Evolutionary conservation across 2,113 vertebrate genomes (phyloP), one percentile per base, ranked within the genome.

Genomic region (Ictidomys tridecemlineatus): DNA sequence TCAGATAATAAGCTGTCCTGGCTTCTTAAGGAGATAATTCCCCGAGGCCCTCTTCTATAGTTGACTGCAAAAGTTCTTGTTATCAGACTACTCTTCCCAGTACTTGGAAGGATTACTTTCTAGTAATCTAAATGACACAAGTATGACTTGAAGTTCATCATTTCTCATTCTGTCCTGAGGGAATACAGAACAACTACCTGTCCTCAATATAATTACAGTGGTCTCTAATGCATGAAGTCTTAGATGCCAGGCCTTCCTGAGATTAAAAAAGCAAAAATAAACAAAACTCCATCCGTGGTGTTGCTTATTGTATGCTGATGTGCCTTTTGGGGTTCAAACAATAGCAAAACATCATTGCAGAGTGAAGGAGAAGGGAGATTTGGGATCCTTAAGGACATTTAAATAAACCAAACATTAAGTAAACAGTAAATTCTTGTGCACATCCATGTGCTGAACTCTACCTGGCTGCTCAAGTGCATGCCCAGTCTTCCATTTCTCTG

Each of bases 141-240:
- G 26, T 74, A 28, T 67, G 4, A 39, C 45, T 51, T 88, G 37
- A 16, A 85, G n/a, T 85, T 77, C 48, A 93, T 94, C 89, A 77
- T 87, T 91, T 95, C 39, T 63, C 45, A 37, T 93, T 70, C 48
- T 93, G 8, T 53, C 93, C 77, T 94, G 61, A 82, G 72, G 88
- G 94, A 92, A 94, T 89, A 96, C 48, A 94, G 87, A 94, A 74
- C 56, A 63, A 37, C 42, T 34, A 88, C 2, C 37, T 45, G 58
- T 85, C 53, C 79, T 85, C 18, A 63, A 42, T 17, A 58, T 93
- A 85, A 96, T 93, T 80, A 72, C 42, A 58, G 7, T 39, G 34
- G 32, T 45, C 70, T 61, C 51, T 77, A 88, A 92, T 3, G 2
- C 53, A 63, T 85, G 26, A 51, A 12, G 69, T 92, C 51, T 95